These are phyloP conservation scores for Herminia tarsipennalis DNA, from an alignment of 2,888 invertebrate species.

Conservation along the genomic window DNA sequence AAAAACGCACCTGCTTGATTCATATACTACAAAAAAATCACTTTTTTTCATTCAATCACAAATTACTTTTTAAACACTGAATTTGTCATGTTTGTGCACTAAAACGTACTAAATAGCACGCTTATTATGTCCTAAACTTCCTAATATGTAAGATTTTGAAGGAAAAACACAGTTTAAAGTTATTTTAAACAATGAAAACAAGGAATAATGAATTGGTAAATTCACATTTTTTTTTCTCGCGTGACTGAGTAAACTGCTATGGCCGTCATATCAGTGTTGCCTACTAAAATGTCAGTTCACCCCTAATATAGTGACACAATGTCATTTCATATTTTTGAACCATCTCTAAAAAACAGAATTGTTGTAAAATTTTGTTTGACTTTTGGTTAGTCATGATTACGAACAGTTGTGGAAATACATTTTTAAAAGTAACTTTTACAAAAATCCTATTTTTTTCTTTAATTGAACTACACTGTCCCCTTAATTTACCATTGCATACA, in stretches of 20 bases:
- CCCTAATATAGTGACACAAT: not conserved
- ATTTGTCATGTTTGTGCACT: conserved; percentile 28
- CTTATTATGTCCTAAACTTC: conserved; percentile 11
- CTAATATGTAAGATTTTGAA: conserved; percentile 8
- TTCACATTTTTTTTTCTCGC: conserved; percentile 65
- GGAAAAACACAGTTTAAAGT: conserved; percentile 26
- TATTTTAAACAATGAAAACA: conserved; percentile 34
- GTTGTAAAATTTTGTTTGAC: no score
- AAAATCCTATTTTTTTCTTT: no score
- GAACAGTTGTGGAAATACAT: no score
- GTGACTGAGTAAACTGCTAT: conserved; percentile 61
- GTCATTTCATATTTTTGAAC: no score
- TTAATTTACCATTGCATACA: no score
- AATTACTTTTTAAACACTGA: conserved; percentile 42
- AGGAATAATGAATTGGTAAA: conserved; percentile 44
- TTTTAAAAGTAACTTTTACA: no score
- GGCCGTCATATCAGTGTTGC: conserved; percentile 62
- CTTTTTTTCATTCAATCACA: conserved; percentile 54
- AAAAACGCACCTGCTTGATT: conserved; percentile 61
- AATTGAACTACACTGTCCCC: no score
- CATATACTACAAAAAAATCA: conserved; percentile 59
- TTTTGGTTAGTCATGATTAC: no score
- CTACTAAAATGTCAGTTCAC: conserved; percentile 26
- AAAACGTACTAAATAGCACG: conserved; percentile 20
- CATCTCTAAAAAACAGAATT: no score